Evolutionary conservation across 2,888 invertebrate species (phyloP), one percentile per base, ranked within the genome.

Genomic region (Microctonus brassicae): DNA sequence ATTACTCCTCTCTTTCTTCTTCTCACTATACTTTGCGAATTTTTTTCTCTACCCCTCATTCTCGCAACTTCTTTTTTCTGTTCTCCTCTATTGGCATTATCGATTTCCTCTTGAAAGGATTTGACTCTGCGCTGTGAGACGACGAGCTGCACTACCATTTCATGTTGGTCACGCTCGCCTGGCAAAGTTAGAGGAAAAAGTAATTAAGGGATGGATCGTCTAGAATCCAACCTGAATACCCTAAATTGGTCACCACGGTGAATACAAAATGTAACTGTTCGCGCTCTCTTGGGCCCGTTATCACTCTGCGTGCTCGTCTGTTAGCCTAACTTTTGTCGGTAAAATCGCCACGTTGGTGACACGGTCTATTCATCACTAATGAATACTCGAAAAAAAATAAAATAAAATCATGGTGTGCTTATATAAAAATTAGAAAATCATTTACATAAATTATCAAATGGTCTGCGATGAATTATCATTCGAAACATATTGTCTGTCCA

Each of bases 121-220:
- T 65, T 57, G 52, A 64, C 33, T 64, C 29, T 63, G n/a, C 20
- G 29, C 33, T 17, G 22, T 64, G 29, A 5, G 20, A 47, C 42
- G 47, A 39, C 29, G 52, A 61, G 53, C 24, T 60, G 53, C 65
- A 66, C 52, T 66, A 22, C 58, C 75, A 76, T 77, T 77, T 76
- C 75, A 77, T 77, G 74, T 77, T 76, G 76, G 77, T 77, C 77
- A 77, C 77, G 77, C 75, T 76, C 77, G 75, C 73, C 77, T 74
- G 75, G 72, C 67, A 75, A 77, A 77, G 77, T 77, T 77, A 71
- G 73, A 73, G 72, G 70, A 77, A 76, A 76, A 76, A 77, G 77
- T 77, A 77, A 77, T 77, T 77, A 77, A 77, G 75, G 76, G 74
- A 77, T 76, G 75, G 77, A 77, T 74, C 75, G 76, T 75, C 75